Evolutionary conservation across 2,113 vertebrate species (phyloP), one percentile per base, ranked within the genome.

Genomic region (Maccullochella peelii): DNA sequence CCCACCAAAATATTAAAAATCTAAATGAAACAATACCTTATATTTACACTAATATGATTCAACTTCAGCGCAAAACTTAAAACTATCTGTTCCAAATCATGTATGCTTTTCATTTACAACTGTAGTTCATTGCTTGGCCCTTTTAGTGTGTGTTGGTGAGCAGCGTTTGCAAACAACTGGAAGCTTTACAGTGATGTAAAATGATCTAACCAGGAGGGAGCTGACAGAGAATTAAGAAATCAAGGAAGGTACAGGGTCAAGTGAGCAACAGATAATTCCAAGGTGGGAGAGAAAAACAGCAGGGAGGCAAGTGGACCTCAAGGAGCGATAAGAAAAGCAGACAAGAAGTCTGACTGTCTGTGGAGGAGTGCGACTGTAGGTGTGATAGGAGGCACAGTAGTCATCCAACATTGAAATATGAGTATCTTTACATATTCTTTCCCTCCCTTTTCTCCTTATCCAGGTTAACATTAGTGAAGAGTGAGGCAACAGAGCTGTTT

Each of bases 191-290:
- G 47, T 55, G 42, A 8, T 1, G 23, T 11, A 68, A 58, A 71
- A 67, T 44, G 0, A 83, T 30, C 44, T 57, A 8, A 72, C 36
- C 8, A 27, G 21, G 6, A 20, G 18, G 52, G n/a, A 79, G 36
- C 15, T 55, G 52, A 86, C 44, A 15, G 23, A 50, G 58, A 72
- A 72, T 73, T 63, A 72, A 73, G 54, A 66, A 85, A 74, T 80
- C n/a, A 27, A 63, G 30, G n/a, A 25, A 44, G 12, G 71, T 65
- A 59, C 77, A 66, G 61, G 86, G 81, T 86, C 82, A 79, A 80
- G 82, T 77, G 16, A 68, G 73, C 30, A 58, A 88, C 80, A 75
- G 80, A 84, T 86, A 86, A 87, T 77, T 84, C 33, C 27, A 89
- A 73, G 57, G 63, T 61, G 27, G 44, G 54, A 80, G 61, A 69